Conservation (phyloP, 2,113 vertebrate genomes). For the Podarcis raffonei region DNA sequence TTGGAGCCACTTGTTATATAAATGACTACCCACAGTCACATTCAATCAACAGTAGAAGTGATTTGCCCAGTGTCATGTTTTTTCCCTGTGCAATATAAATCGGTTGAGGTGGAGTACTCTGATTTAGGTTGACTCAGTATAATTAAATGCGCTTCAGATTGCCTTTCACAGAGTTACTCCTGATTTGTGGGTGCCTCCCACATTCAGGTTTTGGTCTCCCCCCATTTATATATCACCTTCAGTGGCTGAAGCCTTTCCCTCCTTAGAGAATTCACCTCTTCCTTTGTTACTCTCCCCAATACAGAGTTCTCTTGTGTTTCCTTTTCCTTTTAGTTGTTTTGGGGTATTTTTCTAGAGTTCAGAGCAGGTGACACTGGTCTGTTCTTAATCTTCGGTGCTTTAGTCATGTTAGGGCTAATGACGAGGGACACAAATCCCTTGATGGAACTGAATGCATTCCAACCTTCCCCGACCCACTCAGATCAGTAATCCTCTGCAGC, state of each 20-base stretch:
- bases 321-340: conserved; percentile 59
- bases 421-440: conserved; percentile 85
- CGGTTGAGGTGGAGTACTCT: not conserved
- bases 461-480: conserved; percentile 88
- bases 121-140: not conserved
- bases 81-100: not conserved
- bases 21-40: conserved; percentile 59
- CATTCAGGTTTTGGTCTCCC: not conserved
- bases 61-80: conserved; percentile 41
- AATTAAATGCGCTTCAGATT: not conserved
- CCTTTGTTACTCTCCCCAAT: not conserved
- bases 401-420: conserved; percentile 82
- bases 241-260: conserved; percentile 23
- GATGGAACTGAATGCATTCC: conserved; percentile 91
- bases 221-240: conserved; percentile 35
- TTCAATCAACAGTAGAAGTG: conserved; percentile 55
- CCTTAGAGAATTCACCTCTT: not conserved
- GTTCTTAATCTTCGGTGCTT: conserved; percentile 82
- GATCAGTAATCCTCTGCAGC: conserved; percentile 97
- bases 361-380: conserved; percentile 81
- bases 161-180: not conserved
- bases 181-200: conserved; percentile 30
- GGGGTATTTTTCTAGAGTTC: conserved; percentile 71
- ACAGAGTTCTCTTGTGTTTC: not conserved
- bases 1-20: conserved; percentile 67